A percentile compares a stretch with the other conserved stretches of the same genome.
These are phyloP conservation scores for Podarcis muralis DNA, from an alignment of 2,113 vertebrate genomes.

Conservation along the genomic window DNA sequence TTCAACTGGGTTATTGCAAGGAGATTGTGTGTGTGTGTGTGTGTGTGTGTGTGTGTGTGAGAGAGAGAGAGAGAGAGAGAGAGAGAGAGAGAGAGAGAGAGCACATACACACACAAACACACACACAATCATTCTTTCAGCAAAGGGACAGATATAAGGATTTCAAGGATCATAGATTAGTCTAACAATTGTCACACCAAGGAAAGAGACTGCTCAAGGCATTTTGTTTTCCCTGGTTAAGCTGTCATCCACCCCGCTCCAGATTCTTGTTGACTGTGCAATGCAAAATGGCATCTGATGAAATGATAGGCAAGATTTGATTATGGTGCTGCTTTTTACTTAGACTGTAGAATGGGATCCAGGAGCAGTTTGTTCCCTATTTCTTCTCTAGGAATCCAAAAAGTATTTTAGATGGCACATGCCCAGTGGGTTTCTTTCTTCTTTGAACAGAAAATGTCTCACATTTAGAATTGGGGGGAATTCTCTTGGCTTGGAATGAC, in stretches of 20 bases:
- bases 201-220: not conserved
- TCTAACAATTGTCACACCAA: constrained; percentile 17
- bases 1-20: constrained; percentile 23
- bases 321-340: constrained; percentile 12
- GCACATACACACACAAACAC: too few relatives aligned
- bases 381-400: not conserved
- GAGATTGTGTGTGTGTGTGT: not conserved
- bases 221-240: constrained; percentile 18
- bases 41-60: too few relatives aligned
- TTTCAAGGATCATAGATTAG: not conserved
- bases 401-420: not conserved
- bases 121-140: not conserved
- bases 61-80: too few relatives aligned
- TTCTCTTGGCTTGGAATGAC: not conserved
- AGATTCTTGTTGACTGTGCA: not conserved
- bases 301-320: constrained; percentile 32
- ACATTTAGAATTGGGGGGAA: not conserved
- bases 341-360: not conserved
- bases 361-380: not conserved
- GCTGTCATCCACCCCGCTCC: constrained; percentile 19
- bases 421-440: not conserved
- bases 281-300: constrained; percentile 40
- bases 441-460: not conserved
- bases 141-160: constrained; percentile 35
- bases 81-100: too few relatives aligned